These are phyloP conservation scores for Pyralis farinalis DNA, from an alignment of 2,888 invertebrate species.

Conservation along the genomic window DNA sequence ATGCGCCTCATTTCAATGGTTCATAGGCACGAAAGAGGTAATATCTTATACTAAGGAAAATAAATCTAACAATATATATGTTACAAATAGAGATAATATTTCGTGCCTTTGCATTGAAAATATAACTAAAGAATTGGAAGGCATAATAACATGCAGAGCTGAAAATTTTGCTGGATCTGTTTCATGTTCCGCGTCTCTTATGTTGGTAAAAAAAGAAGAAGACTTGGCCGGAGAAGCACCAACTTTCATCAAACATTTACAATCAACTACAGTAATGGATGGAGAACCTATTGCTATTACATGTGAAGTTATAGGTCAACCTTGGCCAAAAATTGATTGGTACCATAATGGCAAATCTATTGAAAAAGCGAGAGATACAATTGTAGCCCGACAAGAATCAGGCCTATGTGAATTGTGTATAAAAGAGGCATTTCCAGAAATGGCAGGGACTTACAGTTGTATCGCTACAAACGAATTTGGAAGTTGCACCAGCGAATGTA, in stretches of 20 bases:
- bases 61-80: conserved; percentile 85
- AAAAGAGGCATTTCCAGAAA: conserved; percentile 94
- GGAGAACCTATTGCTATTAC: conserved; percentile 90
- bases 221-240: conserved; percentile 80
- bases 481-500: conserved; percentile 87
- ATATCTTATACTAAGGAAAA: conserved; percentile 74
- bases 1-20: conserved; percentile 93
- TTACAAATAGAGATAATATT: conserved; percentile 86
- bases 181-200: conserved; percentile 89
- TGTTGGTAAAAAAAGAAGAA: conserved; percentile 80
- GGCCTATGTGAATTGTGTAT: conserved; percentile 91
- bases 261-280: conserved; percentile 91
- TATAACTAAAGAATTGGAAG: conserved; percentile 84
- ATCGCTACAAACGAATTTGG: conserved; percentile 91
- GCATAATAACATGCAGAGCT: conserved; percentile 92
- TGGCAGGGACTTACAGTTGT: conserved; percentile 93
- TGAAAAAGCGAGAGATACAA: conserved; percentile 88
- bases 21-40: conserved; percentile 86
- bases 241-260: conserved; percentile 86
- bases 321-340: conserved; percentile 91
- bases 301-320: conserved; percentile 88
- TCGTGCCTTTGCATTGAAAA: conserved; percentile 90
- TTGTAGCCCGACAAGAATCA: conserved; percentile 87
- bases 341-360: conserved; percentile 86
- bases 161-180: conserved; percentile 95